Conservation (phyloP, 2,113 vertebrate genomes). For the Cromileptes altivelis region DNA sequence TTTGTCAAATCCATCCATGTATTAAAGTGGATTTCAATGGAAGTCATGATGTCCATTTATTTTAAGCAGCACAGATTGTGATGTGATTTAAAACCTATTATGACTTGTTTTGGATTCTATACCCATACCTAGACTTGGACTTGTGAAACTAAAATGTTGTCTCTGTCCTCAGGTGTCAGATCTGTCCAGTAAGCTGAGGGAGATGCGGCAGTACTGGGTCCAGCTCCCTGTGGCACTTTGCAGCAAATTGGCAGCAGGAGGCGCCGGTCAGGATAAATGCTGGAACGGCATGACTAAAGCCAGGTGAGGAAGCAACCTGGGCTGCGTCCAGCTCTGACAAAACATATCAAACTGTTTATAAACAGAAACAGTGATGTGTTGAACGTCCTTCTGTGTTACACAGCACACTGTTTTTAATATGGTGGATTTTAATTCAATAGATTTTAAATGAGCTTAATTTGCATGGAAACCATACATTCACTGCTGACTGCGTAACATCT, state of each 20-base stretch:
- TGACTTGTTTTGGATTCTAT: background rate
- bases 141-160: background rate
- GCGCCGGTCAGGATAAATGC: slow-evolving; percentile 87
- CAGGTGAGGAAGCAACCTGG: slow-evolving; percentile 80
- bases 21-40: background rate
- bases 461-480: too few relatives aligned
- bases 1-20: background rate
- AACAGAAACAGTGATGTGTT: too few relatives aligned
- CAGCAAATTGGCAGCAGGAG: slow-evolving; percentile 85
- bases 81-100: background rate
- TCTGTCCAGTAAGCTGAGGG: slow-evolving; percentile 90
- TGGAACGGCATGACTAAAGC: slow-evolving; percentile 93
- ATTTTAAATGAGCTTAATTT: too few relatives aligned
- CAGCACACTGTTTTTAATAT: too few relatives aligned
- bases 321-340: too few relatives aligned
- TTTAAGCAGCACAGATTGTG: background rate
- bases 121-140: background rate
- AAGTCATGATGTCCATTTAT: background rate
- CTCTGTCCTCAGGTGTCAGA: slow-evolving; percentile 87
- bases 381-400: too few relatives aligned
- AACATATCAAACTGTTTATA: too few relatives aligned
- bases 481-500: too few relatives aligned
- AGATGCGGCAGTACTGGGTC: slow-evolving; percentile 92
- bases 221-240: slow-evolving; percentile 89
- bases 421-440: too few relatives aligned